These are phyloP conservation scores for Coptodon bakossiorum DNA, from an alignment of 2,113 vertebrate species.

Conservation along the genomic window DNA sequence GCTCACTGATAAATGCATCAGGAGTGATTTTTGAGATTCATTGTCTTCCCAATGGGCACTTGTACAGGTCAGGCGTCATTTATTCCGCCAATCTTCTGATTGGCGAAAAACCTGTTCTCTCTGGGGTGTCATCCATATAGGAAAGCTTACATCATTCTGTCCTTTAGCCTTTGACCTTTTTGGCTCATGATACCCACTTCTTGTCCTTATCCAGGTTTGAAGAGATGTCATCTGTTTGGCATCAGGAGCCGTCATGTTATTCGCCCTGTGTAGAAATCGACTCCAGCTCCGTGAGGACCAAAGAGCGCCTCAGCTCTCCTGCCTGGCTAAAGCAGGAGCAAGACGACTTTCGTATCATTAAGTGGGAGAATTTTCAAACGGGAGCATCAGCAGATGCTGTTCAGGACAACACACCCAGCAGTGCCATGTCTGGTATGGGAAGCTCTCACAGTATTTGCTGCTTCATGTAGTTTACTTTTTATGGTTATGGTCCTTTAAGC, in stretches of 20 bases:
- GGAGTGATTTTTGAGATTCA: neutral
- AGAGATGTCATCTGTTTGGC: slow-evolving; percentile 62
- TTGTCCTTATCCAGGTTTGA: neutral
- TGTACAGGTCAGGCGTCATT: fast-evolving
- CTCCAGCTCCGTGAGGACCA: slow-evolving; percentile 65
- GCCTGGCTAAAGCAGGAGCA: slow-evolving; percentile 67
- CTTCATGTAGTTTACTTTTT: neutral
- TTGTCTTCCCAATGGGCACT: neutral
- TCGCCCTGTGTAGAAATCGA: slow-evolving; percentile 66
- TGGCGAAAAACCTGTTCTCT: neutral
- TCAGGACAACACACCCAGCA: slow-evolving; percentile 71
- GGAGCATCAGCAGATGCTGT: slow-evolving; percentile 46
- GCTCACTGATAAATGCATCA: neutral
- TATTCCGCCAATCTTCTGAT: neutral
- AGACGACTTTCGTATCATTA: slow-evolving; percentile 55
- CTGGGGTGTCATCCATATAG: neutral
- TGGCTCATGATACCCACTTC: neutral
- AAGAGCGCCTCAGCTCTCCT: slow-evolving; percentile 46
- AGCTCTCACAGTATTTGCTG: neutral
- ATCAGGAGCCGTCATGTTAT: slow-evolving; percentile 56
- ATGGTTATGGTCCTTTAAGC: neutral
- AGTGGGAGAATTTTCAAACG: slow-evolving; percentile 54
- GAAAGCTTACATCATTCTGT: neutral
- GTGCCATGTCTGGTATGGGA: slow-evolving; percentile 61
- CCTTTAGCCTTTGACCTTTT: neutral